Conservation (phyloP, 2,888 invertebrate genomes). For the Asteroscopus sphinx region DNA sequence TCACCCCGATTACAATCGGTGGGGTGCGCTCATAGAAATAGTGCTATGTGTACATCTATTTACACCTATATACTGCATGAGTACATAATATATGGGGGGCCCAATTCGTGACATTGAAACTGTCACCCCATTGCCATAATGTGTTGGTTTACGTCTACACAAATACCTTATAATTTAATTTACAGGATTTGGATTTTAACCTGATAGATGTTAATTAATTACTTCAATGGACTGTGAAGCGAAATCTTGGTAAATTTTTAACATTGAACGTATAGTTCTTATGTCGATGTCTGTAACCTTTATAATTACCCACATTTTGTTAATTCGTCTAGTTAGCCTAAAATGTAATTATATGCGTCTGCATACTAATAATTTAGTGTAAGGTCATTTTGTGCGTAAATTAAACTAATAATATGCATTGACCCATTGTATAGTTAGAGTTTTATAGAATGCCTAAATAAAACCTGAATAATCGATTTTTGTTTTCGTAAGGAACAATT, state of each 20-base stretch:
- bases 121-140: conserved; percentile 43
- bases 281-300: not conserved
- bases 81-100: conserved; percentile 77
- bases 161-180: conserved; percentile 11
- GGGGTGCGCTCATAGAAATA: conserved; percentile 90
- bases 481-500: too few relatives aligned
- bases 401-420: not conserved
- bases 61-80: conserved; percentile 76
- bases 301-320: not conserved
- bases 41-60: conserved; percentile 84
- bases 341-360: not conserved
- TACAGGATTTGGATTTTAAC: not conserved
- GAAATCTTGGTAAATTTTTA: not conserved
- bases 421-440: conserved; percentile 18
- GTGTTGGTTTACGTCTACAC: conserved; percentile 10
- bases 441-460: conserved; percentile 11
- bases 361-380: not conserved
- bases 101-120: conserved; percentile 85
- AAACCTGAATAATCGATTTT: too few relatives aligned
- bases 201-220: not conserved
- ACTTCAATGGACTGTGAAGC: not conserved
- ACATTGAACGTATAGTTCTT: not conserved
- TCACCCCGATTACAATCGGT: conserved; percentile 89
- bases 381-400: not conserved
- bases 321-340: not conserved